Percentiles rank a stretch among this genome's conserved stretches.
These are phyloP conservation scores for Malthinus seriepunctatus DNA, from an alignment of 2,888 invertebrate genomes.

Conservation along the genomic window DNA sequence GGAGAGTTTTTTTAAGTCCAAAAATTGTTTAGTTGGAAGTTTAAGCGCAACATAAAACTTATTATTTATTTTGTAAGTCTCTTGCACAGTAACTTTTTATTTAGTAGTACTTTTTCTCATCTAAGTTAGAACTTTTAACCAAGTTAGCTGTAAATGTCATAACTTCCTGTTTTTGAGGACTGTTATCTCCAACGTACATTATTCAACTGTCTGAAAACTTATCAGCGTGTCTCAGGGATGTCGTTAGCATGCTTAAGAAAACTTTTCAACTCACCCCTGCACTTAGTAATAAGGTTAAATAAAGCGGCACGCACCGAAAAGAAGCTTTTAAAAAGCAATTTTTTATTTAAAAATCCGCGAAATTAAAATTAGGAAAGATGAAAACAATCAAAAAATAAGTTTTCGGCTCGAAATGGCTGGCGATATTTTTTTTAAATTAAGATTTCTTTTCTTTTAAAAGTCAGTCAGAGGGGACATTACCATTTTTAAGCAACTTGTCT, in stretches of 20 bases:
- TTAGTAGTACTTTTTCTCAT: conserved; percentile 29
- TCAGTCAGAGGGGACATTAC: conserved; percentile 1
- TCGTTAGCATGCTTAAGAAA: conserved; percentile 27
- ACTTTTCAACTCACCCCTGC: conserved; percentile 24
- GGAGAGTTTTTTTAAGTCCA: conserved; percentile 11
- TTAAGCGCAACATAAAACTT: conserved; percentile 25
- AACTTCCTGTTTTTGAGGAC: conserved; percentile 31
- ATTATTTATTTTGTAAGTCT: conserved; percentile 28
- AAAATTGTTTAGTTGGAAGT: conserved; percentile 24
- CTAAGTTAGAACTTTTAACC: conserved; percentile 30
- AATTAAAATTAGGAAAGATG: too few relatives aligned
- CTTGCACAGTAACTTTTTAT: conserved; percentile 27
- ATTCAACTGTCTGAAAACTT: conserved; percentile 30
- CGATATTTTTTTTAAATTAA: background rate
- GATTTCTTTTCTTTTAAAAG: background rate
- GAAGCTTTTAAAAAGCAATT: conserved; percentile 3
- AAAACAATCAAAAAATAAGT: too few relatives aligned
- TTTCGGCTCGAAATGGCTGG: background rate
- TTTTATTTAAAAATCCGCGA: background rate
- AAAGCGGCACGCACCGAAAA: conserved; percentile 10
- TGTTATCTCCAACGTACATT: conserved; percentile 30
- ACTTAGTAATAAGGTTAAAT: conserved; percentile 26
- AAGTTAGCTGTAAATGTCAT: conserved; percentile 31
- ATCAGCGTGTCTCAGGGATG: conserved; percentile 30
- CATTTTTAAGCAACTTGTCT: conserved; percentile 5